Evolutionary conservation across 2,797 vertebrate genomes (phyloP), one percentile per base, ranked within the genome.

Genomic region (Karalla daura): DNA sequence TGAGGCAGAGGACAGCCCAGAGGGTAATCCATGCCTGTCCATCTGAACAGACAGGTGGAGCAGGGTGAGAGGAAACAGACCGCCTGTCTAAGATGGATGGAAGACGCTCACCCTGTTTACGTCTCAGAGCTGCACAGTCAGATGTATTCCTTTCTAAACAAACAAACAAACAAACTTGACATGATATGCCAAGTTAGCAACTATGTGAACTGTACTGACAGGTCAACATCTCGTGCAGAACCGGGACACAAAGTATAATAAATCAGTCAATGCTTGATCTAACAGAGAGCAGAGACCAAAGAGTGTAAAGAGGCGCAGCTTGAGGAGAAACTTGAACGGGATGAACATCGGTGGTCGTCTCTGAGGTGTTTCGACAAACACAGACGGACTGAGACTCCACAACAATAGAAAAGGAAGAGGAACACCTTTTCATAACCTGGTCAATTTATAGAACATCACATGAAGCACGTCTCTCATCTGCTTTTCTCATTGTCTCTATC

Each of bases 341-440:
- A 68, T 67, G 40, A 63, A 64, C n/a, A 64, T 54, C 52, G 44
- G 15, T 14, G 21, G 41, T 43, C 32, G 59, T 60, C 35, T 74
- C 50, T 23, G 2, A 8, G n/a, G n/a, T 1, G 2, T 12, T 36
- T 72, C 5, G 4, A 50, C 53, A 43, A 21, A 54, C 33, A 23
- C 35, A 55, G 33, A n/a, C n/a, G 15, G 49, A 25, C 23, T n/a
- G 36, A 37, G 23, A 32, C 47, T 63, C 63, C 51, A 69, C 35
- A 11, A 28, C 9, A 65, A 68, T 23, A 66, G 33, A 54, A 46
- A 28, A 64, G 71, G 55, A 79, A 75, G 59, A 63, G 47, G 37
- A 68, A 70, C 51, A 66, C 58, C 30, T 43, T 73, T 64, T 69
- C 65, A 60, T 44, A 64, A 81, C 63, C 78, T 77, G 68, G 41